Percentiles rank a stretch among this genome's conserved stretches.
Evolutionary conservation across 2,888 invertebrate genomes (phyloP).

Genomic region (Molorchus minor): DNA sequence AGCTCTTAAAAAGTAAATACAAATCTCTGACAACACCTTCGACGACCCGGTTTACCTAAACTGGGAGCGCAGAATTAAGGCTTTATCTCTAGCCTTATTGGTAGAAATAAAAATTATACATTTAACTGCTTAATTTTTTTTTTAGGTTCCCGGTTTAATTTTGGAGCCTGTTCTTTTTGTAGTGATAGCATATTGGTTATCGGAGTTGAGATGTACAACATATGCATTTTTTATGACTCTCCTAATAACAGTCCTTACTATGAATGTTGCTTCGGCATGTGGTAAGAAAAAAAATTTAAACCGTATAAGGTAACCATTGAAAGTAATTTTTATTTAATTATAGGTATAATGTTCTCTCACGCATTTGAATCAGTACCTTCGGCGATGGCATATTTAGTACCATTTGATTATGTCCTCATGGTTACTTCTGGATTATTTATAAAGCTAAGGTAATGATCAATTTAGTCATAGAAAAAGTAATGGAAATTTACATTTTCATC

Average conservation of each 20-base stretch:
- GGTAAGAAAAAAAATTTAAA: conserved; percentile 66
- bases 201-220: conserved; percentile 75
- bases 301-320: no score
- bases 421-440: conserved; percentile 87
- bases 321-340: no score
- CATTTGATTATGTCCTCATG: conserved; percentile 87
- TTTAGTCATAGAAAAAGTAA: no score
- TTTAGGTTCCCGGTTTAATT: conserved; percentile 84
- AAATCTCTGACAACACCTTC: no score
- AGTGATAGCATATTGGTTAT: conserved; percentile 85
- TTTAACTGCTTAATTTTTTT: no score
- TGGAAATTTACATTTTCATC: conserved; percentile 12
- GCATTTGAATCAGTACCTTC: conserved; percentile 82
- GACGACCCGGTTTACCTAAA: no score
- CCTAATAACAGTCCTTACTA: conserved; percentile 76
- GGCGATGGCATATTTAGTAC: conserved; percentile 85
- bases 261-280: conserved; percentile 88
- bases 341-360: conserved; percentile 86
- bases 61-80: no score
- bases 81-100: no score
- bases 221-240: conserved; percentile 77
- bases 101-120: no score
- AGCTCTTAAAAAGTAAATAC: no score
- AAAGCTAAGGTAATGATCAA: conserved; percentile 80
- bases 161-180: conserved; percentile 85